Base-by-base conservation (phyloP, 1,140 invertebrate species). In the Wiebesia pumilae region DNA sequence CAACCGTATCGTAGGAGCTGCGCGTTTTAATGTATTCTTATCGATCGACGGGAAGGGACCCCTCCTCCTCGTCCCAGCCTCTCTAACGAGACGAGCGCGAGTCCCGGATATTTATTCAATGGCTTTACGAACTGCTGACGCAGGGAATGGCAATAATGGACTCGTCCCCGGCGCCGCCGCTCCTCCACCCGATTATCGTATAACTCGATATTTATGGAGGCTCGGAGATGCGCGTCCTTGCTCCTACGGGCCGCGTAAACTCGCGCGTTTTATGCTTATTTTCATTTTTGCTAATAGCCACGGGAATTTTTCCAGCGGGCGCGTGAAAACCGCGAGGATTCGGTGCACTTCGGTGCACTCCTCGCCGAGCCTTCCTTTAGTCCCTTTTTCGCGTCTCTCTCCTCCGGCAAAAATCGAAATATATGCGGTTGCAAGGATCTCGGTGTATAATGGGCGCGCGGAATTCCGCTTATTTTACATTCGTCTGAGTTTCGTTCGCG, bases 61-160 rank as follows among this genome's bases (percentile, higher is more conserved):
- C 51, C 9, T 47, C 6, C 6, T n/a, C 4, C 43, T 47, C 43
- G 43, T 47, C 43, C 43, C 4, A 12, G 43, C 43, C 4, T 27
- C 35, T 30, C 67, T 89, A 89, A 89, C 87, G 88, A 90, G 89
- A 89, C 24, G 58, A 3, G 24, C 58, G 58, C 58, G 24, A 62
- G 21, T 24, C 58, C 58, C 27, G 24, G 84, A 85, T 67, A 92
- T 91, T 92, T 92, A 91, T 91, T 91, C 89, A 90, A 90, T 90
- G 89, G 90, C 89, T 93, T 93, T 92, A 93, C 91, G 92, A 93
- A 93, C 92, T 93, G 93, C 92, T 90, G 92, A 93, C 91, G 91
- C 91, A 90, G 85, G 90, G 91, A 91, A 91, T 91, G 91, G 91
- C 88, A 89, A 89, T 92, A 91, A 92, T 91, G 89, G 88, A 88